phyloP scores from a whole-genome alignment of 1,140 invertebrate genomes.

The Agrypnia vestita region DNA sequence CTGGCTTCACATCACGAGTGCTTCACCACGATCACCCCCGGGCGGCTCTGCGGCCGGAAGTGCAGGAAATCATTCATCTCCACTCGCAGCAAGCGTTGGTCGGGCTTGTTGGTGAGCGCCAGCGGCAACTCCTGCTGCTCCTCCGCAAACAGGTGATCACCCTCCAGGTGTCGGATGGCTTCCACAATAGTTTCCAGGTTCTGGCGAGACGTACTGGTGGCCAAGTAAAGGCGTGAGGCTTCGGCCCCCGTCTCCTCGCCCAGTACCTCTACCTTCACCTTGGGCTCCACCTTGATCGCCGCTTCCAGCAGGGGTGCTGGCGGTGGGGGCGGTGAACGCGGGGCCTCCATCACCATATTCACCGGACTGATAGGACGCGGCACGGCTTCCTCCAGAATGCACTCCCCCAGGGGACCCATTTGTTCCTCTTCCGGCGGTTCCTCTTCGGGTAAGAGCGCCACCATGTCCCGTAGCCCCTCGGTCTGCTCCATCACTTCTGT shows the following conservation, averaged over 20 bases:
- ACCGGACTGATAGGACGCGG: slow-evolving; percentile 69
- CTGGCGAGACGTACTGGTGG: slow-evolving; percentile 89
- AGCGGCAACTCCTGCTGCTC: slow-evolving; percentile 81
- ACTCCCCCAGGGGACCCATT: slow-evolving; percentile 43
- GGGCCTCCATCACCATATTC: slow-evolving; percentile 54
- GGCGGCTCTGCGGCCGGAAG: slow-evolving; percentile 81
- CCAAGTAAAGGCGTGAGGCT: slow-evolving; percentile 79
- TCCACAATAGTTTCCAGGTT: slow-evolving; percentile 98
- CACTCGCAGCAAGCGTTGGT: slow-evolving; percentile 73
- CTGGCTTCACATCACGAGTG: slow-evolving; percentile 77
- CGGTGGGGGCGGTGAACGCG: slow-evolving; percentile 33
- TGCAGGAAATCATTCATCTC: slow-evolving; percentile 80
- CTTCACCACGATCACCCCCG: slow-evolving; percentile 90
- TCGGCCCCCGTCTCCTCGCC: slow-evolving; percentile 67
- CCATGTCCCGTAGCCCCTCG: slow-evolving; percentile 68
- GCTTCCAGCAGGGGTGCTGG: slow-evolving; percentile 80
- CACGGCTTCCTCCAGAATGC: slow-evolving; percentile 67
- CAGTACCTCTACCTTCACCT: slow-evolving; percentile 86
- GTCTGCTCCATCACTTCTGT: slow-evolving; percentile 73
- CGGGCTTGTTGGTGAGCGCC: slow-evolving; percentile 80
- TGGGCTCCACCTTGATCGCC: slow-evolving; percentile 89
- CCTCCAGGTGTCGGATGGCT: slow-evolving; percentile 96
- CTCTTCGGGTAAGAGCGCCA: slow-evolving; percentile 73
- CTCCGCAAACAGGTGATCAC: slow-evolving; percentile 91
- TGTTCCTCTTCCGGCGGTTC: slow-evolving; percentile 60